Conservation (phyloP, 1,140 invertebrate species). For the Colletes latitarsis region DNA sequence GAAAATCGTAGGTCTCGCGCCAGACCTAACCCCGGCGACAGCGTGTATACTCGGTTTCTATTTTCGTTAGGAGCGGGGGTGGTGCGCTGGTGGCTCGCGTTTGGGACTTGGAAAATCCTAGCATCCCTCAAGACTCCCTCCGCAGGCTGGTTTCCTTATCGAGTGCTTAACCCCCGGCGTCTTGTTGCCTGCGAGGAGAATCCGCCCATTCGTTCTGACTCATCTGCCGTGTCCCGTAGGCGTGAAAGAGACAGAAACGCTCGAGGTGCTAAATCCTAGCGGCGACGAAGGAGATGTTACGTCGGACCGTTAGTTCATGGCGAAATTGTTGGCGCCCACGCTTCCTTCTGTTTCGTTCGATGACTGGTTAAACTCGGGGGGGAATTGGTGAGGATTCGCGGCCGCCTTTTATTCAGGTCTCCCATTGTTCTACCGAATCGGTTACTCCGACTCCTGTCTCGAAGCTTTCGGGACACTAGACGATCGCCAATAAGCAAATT, state of each 20-base stretch:
- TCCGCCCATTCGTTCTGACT: constrained; percentile 58
- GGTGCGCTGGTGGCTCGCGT: not conserved
- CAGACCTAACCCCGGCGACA: constrained; percentile 10
- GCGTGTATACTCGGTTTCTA: not conserved
- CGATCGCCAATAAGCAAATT: too few relatives aligned
- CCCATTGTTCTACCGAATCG: constrained; percentile 14
- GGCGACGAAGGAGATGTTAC: constrained; percentile 54
- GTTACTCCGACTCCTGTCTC: not conserved
- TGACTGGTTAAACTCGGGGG: not conserved
- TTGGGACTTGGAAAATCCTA: constrained; percentile 35
- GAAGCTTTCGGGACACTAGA: too few relatives aligned
- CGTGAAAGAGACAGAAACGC: constrained; percentile 58
- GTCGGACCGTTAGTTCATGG: constrained; percentile 39
- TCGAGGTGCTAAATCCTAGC: constrained; percentile 50
- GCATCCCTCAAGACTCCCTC: constrained; percentile 53
- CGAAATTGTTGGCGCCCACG: constrained; percentile 40
- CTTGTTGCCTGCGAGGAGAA: constrained; percentile 20
- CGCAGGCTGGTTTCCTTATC: constrained; percentile 38
- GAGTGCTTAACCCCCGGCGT: constrained; percentile 42
- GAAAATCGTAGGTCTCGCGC: too few relatives aligned
- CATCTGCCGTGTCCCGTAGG: constrained; percentile 38
- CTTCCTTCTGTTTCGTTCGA: constrained; percentile 35
- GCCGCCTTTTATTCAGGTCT: constrained; percentile 14
- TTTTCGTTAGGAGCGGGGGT: constrained; percentile 2
- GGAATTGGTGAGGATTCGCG: constrained; percentile 12